phyloP scores from a whole-genome alignment of 1,140 invertebrate genomes.

The Heliconius hermathena region DNA sequence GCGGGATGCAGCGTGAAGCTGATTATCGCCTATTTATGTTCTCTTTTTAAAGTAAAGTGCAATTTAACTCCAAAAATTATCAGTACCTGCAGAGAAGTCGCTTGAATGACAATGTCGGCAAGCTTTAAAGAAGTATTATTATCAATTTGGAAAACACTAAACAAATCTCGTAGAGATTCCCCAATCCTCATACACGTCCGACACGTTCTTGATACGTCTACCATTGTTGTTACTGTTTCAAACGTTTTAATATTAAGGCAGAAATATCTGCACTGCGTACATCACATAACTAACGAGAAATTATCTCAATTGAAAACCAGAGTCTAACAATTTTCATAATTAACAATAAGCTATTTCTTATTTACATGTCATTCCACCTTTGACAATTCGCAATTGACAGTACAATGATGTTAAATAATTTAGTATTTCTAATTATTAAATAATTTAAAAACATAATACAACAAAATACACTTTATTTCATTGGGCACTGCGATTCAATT shows the following conservation, averaged over 20 bases:
- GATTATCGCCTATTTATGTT: no score
- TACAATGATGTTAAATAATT: background rate
- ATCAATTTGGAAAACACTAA: conserved; percentile 57
- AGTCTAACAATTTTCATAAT: background rate
- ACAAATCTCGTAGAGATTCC: conserved; percentile 61
- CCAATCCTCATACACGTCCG: conserved; percentile 74
- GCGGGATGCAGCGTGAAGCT: no score
- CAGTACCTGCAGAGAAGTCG: conserved; percentile 63
- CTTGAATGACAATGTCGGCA: conserved; percentile 61
- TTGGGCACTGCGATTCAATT: no score
- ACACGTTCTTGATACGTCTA: conserved; percentile 60
- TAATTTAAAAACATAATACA: background rate
- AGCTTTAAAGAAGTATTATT: conserved; percentile 54
- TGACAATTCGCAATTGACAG: background rate
- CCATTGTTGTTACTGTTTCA: conserved; percentile 39
- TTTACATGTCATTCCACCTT: background rate
- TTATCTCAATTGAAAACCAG: background rate
- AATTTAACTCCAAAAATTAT: conserved; percentile 2
- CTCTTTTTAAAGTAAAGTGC: conserved; percentile 5
- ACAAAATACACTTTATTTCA: no score
- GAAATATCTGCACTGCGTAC: background rate
- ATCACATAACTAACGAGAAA: background rate
- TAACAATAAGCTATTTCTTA: background rate
- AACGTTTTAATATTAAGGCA: background rate
- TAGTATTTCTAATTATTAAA: background rate